These are phyloP conservation scores for Pristis pectinata DNA, from an alignment of 2,797 vertebrate genomes.

Conservation along the genomic window DNA sequence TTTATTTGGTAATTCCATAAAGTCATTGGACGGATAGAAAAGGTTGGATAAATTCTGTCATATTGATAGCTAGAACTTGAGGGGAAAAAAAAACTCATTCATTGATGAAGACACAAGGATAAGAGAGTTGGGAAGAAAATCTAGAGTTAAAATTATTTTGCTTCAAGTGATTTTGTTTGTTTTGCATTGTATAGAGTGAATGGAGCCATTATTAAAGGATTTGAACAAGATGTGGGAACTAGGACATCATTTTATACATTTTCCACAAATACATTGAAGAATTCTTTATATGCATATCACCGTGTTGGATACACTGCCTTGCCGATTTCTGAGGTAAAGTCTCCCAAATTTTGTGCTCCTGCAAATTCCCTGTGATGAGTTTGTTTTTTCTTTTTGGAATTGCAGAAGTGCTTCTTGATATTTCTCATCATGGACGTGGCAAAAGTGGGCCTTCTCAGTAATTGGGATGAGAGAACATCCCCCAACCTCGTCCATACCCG, in stretches of 20 bases:
- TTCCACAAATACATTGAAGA: constrained; percentile 70
- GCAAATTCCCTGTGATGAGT: no score
- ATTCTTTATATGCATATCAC: constrained; percentile 59
- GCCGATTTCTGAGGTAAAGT: constrained; percentile 52
- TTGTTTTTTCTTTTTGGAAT: no score
- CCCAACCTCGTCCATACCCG: no score
- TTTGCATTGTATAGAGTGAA: constrained; percentile 56
- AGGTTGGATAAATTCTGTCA: not conserved
- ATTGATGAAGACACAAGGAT: not conserved
- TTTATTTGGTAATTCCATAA: no score
- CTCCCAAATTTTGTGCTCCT: not conserved
- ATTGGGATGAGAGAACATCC: no score
- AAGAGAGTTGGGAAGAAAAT: not conserved
- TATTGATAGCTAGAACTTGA: not conserved
- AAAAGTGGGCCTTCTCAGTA: no score
- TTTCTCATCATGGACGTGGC: no score
- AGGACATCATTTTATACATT: constrained; percentile 71
- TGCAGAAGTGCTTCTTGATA: no score
- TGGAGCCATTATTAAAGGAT: constrained; percentile 59
- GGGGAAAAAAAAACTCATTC: no score
- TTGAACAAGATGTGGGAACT: constrained; percentile 64
- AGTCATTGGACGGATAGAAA: not conserved
- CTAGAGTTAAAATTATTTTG: not conserved
- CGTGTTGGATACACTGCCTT: constrained; percentile 50
- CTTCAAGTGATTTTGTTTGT: not conserved